Percentiles rank a stretch among this genome's conserved stretches.
phyloP scores from a whole-genome alignment of 2,113 vertebrate species.

The Melospiza melodia region DNA sequence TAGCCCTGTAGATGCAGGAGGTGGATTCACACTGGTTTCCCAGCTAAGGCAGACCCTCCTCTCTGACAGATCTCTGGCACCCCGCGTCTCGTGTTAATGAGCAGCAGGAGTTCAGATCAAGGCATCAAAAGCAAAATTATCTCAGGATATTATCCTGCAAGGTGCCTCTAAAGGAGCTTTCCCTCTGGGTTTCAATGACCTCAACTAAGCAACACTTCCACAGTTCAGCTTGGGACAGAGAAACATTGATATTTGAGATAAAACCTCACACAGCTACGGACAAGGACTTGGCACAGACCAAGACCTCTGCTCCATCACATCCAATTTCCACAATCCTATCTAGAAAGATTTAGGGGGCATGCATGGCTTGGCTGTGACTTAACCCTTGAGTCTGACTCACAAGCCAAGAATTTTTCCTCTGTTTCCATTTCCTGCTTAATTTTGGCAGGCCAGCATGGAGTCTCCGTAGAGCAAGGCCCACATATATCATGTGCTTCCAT shows the following conservation, averaged over 20 bases:
- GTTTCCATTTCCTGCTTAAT: background rate
- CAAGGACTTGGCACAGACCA: background rate
- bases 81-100: background rate
- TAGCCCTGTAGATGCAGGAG: background rate
- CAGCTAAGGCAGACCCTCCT: background rate
- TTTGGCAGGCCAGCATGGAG: background rate
- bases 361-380: background rate
- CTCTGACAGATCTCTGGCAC: background rate
- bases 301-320: background rate
- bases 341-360: slow-evolving; percentile 25
- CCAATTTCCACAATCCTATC: background rate
- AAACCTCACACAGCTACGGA: background rate
- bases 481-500: background rate
- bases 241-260: background rate
- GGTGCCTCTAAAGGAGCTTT: slow-evolving; percentile 9
- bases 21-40: background rate
- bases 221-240: background rate
- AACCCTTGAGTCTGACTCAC: background rate
- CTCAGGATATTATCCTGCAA: slow-evolving; percentile 23
- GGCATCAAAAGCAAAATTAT: slow-evolving; percentile 49
- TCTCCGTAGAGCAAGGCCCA: background rate
- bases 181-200: background rate
- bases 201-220: background rate
- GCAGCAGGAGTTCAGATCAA: slow-evolving; percentile 41
- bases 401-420: background rate